phyloP scores from a whole-genome alignment of 1,140 invertebrate genomes.

The Trichogramma pretiosum region DNA sequence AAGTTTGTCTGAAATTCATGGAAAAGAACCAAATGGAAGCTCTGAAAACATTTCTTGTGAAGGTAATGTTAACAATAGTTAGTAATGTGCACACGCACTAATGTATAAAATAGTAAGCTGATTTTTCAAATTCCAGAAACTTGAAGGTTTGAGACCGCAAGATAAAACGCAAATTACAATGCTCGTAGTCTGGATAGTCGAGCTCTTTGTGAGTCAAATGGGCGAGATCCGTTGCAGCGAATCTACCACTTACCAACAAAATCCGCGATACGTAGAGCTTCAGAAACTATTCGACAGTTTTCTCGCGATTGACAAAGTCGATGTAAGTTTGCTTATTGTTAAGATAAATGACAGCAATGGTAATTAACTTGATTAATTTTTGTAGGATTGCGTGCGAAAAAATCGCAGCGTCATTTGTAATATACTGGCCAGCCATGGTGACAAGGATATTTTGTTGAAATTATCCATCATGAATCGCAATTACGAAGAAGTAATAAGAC shows the following conservation, averaged over 20 bases:
- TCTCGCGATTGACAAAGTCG: slow-evolving; percentile 54
- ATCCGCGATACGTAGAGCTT: slow-evolving; percentile 52
- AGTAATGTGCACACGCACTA: not conserved
- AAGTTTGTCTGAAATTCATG: slow-evolving; percentile 87
- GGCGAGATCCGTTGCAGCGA: slow-evolving; percentile 58
- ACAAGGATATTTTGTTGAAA: slow-evolving; percentile 79
- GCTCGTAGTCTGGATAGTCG: slow-evolving; percentile 87
- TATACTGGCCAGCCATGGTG: slow-evolving; percentile 85
- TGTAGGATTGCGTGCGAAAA: slow-evolving; percentile 60
- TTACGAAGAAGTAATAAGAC: slow-evolving; percentile 79
- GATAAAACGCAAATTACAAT: slow-evolving; percentile 81
- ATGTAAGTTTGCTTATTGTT: slow-evolving; percentile 26
- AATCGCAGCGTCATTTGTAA: slow-evolving; percentile 79
- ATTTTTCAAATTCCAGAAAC: slow-evolving; percentile 39
- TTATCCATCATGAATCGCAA: slow-evolving; percentile 82
- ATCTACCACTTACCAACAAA: slow-evolving; percentile 30
- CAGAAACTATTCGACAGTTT: slow-evolving; percentile 76
- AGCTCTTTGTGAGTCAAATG: slow-evolving; percentile 83
- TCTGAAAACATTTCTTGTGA: slow-evolving; percentile 75
- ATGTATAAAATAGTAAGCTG: not conserved
- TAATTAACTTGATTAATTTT: slow-evolving; percentile 11
- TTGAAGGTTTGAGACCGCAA: slow-evolving; percentile 47
- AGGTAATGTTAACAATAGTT: slow-evolving; percentile 39
- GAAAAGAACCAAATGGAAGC: slow-evolving; percentile 73
- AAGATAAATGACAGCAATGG: not conserved